Percentiles rank a stretch among this genome's conserved stretches.
Evolutionary conservation across 2,888 invertebrate genomes (phyloP).

Genomic region (Eudasyphora cyanicolor): DNA sequence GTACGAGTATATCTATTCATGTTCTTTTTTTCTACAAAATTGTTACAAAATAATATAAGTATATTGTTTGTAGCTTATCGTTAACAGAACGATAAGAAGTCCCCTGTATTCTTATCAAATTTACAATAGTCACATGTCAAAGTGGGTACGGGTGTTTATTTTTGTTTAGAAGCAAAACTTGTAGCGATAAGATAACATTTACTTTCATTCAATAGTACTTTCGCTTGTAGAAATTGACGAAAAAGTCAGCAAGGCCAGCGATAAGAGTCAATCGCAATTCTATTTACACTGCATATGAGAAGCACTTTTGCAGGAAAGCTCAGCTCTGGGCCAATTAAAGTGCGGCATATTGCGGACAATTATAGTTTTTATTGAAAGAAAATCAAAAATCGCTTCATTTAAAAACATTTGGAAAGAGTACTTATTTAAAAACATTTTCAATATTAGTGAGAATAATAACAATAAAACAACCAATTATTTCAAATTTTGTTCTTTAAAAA

Average conservation of each 20-base stretch:
- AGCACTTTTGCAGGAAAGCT: neutral
- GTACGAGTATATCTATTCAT: too few relatives aligned
- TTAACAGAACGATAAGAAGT: neutral
- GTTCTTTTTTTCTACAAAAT: too few relatives aligned
- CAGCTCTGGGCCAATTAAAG: neutral
- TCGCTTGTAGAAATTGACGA: constrained; percentile 23
- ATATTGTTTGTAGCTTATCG: too few relatives aligned
- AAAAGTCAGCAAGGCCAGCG: constrained; percentile 8
- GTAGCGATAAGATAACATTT: constrained; percentile 16
- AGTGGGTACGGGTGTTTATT: neutral
- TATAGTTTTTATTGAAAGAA: neutral
- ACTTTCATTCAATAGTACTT: constrained; percentile 25
- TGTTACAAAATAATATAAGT: too few relatives aligned
- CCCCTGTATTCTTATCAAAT: constrained; percentile 9
- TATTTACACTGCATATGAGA: constrained; percentile 16
- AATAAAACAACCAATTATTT: too few relatives aligned
- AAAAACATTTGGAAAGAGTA: too few relatives aligned
- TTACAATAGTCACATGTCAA: constrained; percentile 26
- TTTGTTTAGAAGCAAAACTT: neutral
- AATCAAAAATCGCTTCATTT: neutral
- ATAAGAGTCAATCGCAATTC: constrained; percentile 7
- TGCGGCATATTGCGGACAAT: neutral
- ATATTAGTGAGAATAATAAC: too few relatives aligned
- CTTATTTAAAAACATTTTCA: too few relatives aligned
- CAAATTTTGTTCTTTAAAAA: too few relatives aligned